Base-by-base conservation (phyloP, 1,140 invertebrate genomes). In the Orius laevigatus region DNA sequence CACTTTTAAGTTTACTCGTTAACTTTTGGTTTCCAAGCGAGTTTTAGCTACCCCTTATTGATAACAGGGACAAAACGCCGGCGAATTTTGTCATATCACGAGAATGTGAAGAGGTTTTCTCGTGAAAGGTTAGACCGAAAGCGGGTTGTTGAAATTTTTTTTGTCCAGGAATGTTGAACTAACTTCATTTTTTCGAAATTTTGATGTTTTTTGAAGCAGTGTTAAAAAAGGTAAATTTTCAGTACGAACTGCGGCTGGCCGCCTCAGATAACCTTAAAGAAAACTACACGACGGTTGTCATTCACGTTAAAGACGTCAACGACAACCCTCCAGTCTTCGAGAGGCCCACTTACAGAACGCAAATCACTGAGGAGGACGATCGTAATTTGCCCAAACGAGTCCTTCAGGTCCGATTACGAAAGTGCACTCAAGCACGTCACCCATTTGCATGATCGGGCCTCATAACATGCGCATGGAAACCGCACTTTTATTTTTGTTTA, bases 311-410 rank as follows among this genome's bases (percentile, higher is more conserved):
- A 69, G 89, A 92, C 61, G 87, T 92, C 42, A 94, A 94, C 65
- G 88, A 93, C 67, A 84, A 84, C 65, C 72, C 72, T 12, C 84
- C 84, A 1, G 81, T 84, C 49, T 94, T 93, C 66, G 88, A 94
- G 66, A 72, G 88, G 53, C 89, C 89, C 19, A 92, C 86, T 42
- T 94, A 93, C 68, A 76, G 87, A 58, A 91, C 89, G 6, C 88
- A 92, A 68, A 94, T 94, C 65, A 93, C 87, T 3, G 89, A 93
- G 64, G 90, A 93, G 66, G 88, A 93, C 62, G 89, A 93, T 70
- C 73, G 88, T 55, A 91, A 88, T 67, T 73, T 94, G 57, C 90
- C 90, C 47, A 93, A 93, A 69, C 78, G 85, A 53, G 84, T 94
- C 49, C 71, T 94, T 54, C 83, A 88, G 87, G 90, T 89, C 75